phyloP scores from a whole-genome alignment of 2,888 invertebrate genomes.

The Stenichneumon culpator region DNA sequence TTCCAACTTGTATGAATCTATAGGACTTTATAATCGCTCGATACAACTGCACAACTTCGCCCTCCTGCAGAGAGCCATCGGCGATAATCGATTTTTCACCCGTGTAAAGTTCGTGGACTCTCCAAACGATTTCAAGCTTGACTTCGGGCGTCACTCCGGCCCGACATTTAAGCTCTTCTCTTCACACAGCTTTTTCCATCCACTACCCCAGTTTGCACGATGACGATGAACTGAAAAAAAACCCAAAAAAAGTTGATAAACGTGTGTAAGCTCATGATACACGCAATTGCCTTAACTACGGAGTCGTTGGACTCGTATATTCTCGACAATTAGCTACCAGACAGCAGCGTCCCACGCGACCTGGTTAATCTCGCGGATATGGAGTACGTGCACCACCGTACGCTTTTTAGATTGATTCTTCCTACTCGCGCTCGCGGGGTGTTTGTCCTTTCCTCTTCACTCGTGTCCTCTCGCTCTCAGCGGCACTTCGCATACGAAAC shows the following conservation, averaged over 20 bases:
- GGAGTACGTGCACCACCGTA: background rate
- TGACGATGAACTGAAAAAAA: background rate
- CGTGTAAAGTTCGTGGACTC: constrained; percentile 18
- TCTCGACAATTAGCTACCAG: constrained; percentile 64
- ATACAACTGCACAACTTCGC: constrained; percentile 40
- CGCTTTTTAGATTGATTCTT: constrained; percentile 32
- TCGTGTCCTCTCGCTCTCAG: background rate
- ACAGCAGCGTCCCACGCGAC: constrained; percentile 65
- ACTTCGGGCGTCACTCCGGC: background rate
- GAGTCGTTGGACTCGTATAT: constrained; percentile 68
- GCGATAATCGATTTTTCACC: constrained; percentile 52
- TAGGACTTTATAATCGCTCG: constrained; percentile 1
- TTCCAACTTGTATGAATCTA: constrained; percentile 29
- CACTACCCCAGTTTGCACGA: background rate
- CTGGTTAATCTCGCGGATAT: constrained; percentile 54
- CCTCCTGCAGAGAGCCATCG: constrained; percentile 12
- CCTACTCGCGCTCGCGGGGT: constrained; percentile 30
- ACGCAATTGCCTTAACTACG: constrained; percentile 43
- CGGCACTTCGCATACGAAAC: constrained; percentile 26
- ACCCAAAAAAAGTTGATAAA: constrained; percentile 30
- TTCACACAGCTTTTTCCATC: background rate
- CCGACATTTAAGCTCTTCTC: background rate
- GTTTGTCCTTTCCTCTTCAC: constrained; percentile 39
- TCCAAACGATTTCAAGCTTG: constrained; percentile 13
- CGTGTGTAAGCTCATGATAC: constrained; percentile 17